Base-by-base conservation (phyloP, 2,888 invertebrate species). In the Poecilus cupreus region DNA sequence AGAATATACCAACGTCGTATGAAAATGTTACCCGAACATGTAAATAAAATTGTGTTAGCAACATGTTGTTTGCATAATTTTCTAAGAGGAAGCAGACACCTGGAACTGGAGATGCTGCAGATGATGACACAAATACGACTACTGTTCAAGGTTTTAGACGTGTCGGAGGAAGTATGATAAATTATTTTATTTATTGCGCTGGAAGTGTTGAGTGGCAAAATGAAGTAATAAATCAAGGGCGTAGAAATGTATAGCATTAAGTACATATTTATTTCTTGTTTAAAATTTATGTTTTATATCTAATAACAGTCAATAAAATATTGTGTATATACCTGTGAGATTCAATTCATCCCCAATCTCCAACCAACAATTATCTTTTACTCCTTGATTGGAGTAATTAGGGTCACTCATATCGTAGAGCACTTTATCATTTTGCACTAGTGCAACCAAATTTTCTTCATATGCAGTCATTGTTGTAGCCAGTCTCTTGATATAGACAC, bases 1-100 rank as follows among this genome's bases (percentile, higher is more conserved):
- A 57, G 81, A 74, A 81, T 75, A 64, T 81, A 75, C 46, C 79
- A 81, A 68, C 39, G 78, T 8, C 13, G 77, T 76, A 79, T 83
- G 18, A 78, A 54, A 22, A 11, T 83, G 26, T 32, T 13, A 37
- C 37, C 37, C 37, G 37, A 37, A 37, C 37, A 37, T 11, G 6
- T 46, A 4, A n/a, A 46, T 8, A n/a, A 22, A 8, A 22, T 46
- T 46, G 13, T 46, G 3, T 46, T 46, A 46, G 46, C 46, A 3
- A 46, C 46, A 46, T 46, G 46, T 11, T 46, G 46, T 68, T 74
- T 83, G 37, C 82, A 82, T 39, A 83, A 83, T 26, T 83, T 80
- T 80, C 75, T 83, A 18, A 37, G 75, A 80, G 68, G 78, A 26
- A 82, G 10, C 37, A 4, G 4, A 37, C 10, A 37, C 46, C 5